A percentile compares a stretch with the other conserved stretches of the same genome.
Evolutionary conservation across 2,888 invertebrate genomes (phyloP).

Genomic region (Cylloceria caligata): DNA sequence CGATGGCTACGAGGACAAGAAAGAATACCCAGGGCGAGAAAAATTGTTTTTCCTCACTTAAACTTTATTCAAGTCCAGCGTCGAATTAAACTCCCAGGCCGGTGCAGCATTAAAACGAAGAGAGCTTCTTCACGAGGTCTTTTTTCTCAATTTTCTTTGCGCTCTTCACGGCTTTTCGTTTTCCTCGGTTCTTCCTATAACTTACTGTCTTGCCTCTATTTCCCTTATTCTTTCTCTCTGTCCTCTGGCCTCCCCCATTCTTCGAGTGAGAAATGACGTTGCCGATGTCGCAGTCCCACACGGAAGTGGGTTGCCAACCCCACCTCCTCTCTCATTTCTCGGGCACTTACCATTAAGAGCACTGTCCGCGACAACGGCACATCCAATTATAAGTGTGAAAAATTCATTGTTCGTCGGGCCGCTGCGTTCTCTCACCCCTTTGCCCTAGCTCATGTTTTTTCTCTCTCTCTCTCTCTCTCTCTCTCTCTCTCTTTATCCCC

Average conservation of each 20-base stretch:
- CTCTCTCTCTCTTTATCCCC: no score
- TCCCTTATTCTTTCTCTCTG: constrained; percentile 40
- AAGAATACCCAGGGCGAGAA: constrained; percentile 64
- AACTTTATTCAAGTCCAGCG: constrained; percentile 65
- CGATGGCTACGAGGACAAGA: constrained; percentile 27
- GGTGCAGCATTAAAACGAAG: constrained; percentile 61
- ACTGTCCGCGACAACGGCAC: constrained; percentile 79
- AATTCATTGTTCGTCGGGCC: constrained; percentile 79
- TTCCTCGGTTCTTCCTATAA: constrained; percentile 12
- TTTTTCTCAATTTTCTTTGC: constrained; percentile 61
- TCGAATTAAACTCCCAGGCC: constrained; percentile 64
- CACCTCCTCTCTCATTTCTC: constrained; percentile 48
- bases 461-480: constrained; percentile 20
- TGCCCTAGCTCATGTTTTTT: constrained; percentile 3
- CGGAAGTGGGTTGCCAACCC: constrained; percentile 66
- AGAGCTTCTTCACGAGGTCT: constrained; percentile 55
- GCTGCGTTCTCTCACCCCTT: constrained; percentile 53
- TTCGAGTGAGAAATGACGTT: constrained; percentile 63
- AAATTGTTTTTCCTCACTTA: constrained; percentile 68
- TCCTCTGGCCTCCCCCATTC: constrained; percentile 32
- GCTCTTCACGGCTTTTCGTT: constrained; percentile 51
- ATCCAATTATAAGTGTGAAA: constrained; percentile 82
- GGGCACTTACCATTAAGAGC: constrained; percentile 80
- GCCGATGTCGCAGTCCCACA: constrained; percentile 64
- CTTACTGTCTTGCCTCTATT: constrained; percentile 43